Evolutionary conservation across 1,140 invertebrate species (phyloP), one percentile per base, ranked within the genome.

Genomic region (Agrypnia vestita): DNA sequence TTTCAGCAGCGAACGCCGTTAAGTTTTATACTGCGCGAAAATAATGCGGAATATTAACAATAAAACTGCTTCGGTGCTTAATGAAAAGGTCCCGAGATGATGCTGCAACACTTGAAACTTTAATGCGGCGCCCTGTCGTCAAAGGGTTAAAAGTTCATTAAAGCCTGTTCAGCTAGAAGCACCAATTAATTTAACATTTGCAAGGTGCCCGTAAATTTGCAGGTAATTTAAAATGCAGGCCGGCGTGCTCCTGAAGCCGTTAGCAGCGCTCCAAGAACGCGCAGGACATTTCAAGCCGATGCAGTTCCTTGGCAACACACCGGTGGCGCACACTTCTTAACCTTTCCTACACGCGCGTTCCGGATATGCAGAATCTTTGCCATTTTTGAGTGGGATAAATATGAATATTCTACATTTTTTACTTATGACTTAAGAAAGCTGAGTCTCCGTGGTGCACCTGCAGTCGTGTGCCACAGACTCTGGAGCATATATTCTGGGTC

Each of bases 201-300:
- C 43, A 21, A 69, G 64, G 25, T 9, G 44, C 8, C 46, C 15
- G n/a, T 44, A 69, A 69, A 47, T 64, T 69, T 15, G 8, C 64
- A 69, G 64, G 44, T 69, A 69, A 69, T 69, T 69, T 69, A 69
- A 69, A 69, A 69, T 69, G 64, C 64, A 69, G 15, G 61, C 61
- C 13, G 25, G 13, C 11, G n/a, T 35, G 55, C 55, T 13, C 0
- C 3, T 19, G 3, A 11, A 3, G 0, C 21, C 21, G 4, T 59
- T 59, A 19, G 15, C 15, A 15, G 13, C 19, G 15, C 0, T 56
- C 15, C 35, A 1, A 44, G 43, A 12, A 64, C 8, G 13, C 35
- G 62, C 43, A 9, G 15, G 25, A 35, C 25, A 6, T 3, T 35
- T 35, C 6, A 35, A 35, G 25, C 6, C 25, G 25, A 1, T 35